These are phyloP conservation scores for Seira musarum DNA, from an alignment of 2,888 invertebrate genomes.

Conservation along the genomic window DNA sequence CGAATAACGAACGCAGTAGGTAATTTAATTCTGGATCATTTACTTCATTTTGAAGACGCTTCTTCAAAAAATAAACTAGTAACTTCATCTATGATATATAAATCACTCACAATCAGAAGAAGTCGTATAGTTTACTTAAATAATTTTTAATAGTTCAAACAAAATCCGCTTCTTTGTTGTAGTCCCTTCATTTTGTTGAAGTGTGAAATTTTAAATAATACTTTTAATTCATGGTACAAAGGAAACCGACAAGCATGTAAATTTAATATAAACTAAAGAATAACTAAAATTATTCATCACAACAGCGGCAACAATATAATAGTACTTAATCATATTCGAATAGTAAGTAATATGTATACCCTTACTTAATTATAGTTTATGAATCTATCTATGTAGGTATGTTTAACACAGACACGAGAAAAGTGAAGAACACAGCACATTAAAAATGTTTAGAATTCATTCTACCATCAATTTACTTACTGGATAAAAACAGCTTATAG, in stretches of 20 bases:
- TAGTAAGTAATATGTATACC: neutral
- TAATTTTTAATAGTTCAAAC: no score
- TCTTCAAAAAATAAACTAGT: no score
- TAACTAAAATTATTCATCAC: constrained; percentile 3
- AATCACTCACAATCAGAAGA: no score
- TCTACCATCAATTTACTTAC: no score
- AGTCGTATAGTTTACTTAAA: no score
- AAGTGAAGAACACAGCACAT: constrained; percentile 23
- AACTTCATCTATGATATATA: no score
- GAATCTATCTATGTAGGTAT: neutral
- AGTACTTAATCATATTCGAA: no score
- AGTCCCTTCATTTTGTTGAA: no score
- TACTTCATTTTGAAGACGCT: no score
- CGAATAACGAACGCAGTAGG: no score
- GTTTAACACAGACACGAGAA: constrained; percentile 26
- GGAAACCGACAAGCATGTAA: neutral
- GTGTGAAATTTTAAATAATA: neutral
- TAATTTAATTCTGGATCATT: no score
- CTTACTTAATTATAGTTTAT: neutral
- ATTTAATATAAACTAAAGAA: neutral
- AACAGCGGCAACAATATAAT: neutral
- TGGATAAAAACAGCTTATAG: neutral
- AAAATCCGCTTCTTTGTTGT: no score
- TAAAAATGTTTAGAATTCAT: constrained; percentile 20
- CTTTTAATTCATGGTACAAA: neutral